Evolutionary conservation across 2,888 invertebrate species (phyloP).

Genomic region (Drosophila incognita): DNA sequence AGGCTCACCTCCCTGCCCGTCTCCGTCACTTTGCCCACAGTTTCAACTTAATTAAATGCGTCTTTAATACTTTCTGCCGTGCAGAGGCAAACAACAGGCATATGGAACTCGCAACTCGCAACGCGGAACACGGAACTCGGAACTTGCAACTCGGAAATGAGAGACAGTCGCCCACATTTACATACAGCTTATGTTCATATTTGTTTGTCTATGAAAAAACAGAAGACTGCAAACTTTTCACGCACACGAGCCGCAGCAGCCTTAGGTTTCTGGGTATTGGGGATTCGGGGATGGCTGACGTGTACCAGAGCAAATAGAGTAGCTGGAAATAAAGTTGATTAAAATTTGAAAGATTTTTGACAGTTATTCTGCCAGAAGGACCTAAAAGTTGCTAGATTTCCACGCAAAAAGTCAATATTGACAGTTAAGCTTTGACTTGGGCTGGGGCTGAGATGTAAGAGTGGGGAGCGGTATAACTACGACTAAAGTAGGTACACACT

Average conservation of each 20-base stretch:
- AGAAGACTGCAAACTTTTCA: constrained; percentile 57
- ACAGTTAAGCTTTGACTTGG: constrained; percentile 52
- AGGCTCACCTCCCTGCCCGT: neutral
- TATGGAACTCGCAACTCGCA: neutral
- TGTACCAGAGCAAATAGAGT: constrained; percentile 55
- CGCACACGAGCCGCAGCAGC: constrained; percentile 18
- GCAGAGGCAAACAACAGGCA: constrained; percentile 42
- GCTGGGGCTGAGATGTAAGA: neutral
- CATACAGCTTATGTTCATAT: constrained; percentile 70
- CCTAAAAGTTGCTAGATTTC: constrained; percentile 62
- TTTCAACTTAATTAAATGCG: constrained; percentile 80
- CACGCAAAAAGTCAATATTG: constrained; percentile 72
- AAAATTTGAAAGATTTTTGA: constrained; percentile 80
- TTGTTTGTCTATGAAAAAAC: constrained; percentile 72
- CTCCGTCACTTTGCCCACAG: constrained; percentile 66
- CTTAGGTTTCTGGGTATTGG: neutral
- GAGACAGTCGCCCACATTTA: constrained; percentile 49
- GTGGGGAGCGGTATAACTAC: no score
- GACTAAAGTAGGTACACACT: neutral
- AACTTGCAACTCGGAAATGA: neutral
- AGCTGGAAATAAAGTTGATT: constrained; percentile 76
- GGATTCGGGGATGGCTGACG: constrained; percentile 13
- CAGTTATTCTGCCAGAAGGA: constrained; percentile 75
- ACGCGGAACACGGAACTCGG: neutral
- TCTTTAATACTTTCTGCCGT: constrained; percentile 73